Evolutionary conservation across 92 coral and sea anemone species (phyloP).

Genomic region (Micromussa lordhowensis): DNA sequence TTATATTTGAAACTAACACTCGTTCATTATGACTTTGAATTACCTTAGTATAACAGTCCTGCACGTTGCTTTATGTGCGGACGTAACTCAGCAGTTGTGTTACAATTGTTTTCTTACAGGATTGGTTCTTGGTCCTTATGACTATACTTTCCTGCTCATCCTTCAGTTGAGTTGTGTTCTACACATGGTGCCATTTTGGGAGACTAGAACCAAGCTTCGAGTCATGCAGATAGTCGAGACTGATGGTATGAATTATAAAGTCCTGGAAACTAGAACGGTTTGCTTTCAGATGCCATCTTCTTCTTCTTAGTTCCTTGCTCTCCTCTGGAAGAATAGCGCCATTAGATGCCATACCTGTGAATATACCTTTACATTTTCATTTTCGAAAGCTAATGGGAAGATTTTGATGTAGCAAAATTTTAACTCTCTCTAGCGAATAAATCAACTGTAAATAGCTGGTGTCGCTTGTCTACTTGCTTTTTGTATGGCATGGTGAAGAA

Average conservation of each 20-base stretch:
- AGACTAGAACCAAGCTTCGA: constrained; percentile 80
- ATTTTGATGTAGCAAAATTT: too few species aligned
- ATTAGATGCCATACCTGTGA: not conserved
- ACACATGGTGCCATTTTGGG: constrained; percentile 99
- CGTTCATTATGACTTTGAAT: not conserved
- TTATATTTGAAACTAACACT: not conserved
- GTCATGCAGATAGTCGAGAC: constrained; percentile 77
- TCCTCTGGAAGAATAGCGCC: too few species aligned
- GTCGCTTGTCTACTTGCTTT: too few species aligned
- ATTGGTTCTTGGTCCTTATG: constrained; percentile 77
- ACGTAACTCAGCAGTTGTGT: not conserved
- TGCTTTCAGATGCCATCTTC: not conserved
- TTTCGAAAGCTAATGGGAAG: not conserved
- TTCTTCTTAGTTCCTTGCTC: not conserved
- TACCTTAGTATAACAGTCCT: not conserved
- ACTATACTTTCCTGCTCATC: constrained; percentile 88
- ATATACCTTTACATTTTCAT: not conserved
- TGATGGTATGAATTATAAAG: constrained; percentile 37
- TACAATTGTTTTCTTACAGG: constrained; percentile 35
- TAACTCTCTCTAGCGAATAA: too few species aligned
- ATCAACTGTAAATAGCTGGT: too few species aligned
- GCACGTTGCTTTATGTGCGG: too few species aligned
- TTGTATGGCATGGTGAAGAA: too few species aligned
- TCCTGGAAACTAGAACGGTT: not conserved
- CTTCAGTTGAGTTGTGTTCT: constrained; percentile 95